Evolutionary conservation across 2,797 vertebrate species (phyloP), one percentile per base, ranked within the genome.

Genomic region (Crypturellus tataupa): DNA sequence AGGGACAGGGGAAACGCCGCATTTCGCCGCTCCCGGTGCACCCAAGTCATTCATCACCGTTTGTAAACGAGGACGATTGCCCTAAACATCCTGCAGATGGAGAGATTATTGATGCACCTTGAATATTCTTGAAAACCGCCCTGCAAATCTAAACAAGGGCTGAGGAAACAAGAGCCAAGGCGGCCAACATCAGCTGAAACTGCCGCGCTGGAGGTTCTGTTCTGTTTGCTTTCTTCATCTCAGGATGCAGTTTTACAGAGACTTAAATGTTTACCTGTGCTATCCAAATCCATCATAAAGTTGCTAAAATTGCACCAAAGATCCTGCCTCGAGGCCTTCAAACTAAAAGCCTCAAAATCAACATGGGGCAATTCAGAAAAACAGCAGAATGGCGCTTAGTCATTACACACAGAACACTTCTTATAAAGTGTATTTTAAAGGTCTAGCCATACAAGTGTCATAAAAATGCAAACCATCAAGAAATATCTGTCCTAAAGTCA

Each of bases 271-370:
- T 89, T 93, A 92, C 63, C 58, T 81, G 40, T 51, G 35, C 76
- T 23, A n/a, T 14, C 72, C 93, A 90, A 87, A 92, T 55, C 65
- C 87, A 76, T 35, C 87, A 58, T 7, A 51, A 72, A 94, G 73
- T 37, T 85, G 86, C 85, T 96, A 95, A 87, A 96, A 90, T 37
- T 77, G 80, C 60, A 86, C 47, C 63, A 75, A 69, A 80, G 69
- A 80, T 89, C 69, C 75, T 87, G 87, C 89, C 84, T 87, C 46
- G 47, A 62, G 87, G 85, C 79, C 80, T 84, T 6, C 90, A 71
- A 80, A 88, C 60, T 3, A 20, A n/a, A 49, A 86, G 75, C 39
- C n/a, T 1, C 31, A 51, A 89, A 93, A 90, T 94, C 94, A 95
- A 89, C 71, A 83, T 33, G 85, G 62, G 1, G 33, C 80, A 62